These are phyloP conservation scores for Dryobota labecula DNA, from an alignment of 2,888 invertebrate species.

Conservation along the genomic window DNA sequence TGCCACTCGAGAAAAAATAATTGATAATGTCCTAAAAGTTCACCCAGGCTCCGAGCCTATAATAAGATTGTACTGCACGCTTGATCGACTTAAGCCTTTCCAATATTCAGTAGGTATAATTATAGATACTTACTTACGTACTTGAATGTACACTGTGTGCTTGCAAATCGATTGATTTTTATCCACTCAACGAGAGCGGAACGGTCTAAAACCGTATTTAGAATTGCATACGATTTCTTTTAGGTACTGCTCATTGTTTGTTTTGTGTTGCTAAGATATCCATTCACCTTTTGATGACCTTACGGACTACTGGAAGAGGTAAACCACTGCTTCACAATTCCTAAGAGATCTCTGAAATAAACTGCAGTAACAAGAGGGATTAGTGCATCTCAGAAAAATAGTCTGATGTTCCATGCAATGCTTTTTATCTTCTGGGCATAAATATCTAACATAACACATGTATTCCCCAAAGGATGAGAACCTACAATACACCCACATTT, in stretches of 20 bases:
- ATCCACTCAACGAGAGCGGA: conserved; percentile 52
- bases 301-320: not conserved
- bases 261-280: not conserved
- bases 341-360: not conserved
- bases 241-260: not conserved
- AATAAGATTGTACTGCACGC: conserved; percentile 67
- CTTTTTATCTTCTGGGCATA: not conserved
- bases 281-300: not conserved
- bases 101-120: conserved; percentile 66
- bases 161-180: conserved; percentile 55
- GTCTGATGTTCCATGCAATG: not conserved
- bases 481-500: too few relatives aligned
- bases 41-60: conserved; percentile 54
- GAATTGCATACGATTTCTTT: conserved; percentile 32
- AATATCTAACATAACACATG: too few relatives aligned
- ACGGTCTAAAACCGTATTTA: conserved; percentile 44
- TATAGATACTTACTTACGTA: conserved; percentile 64
- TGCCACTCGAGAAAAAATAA: not conserved
- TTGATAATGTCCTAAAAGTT: not conserved
- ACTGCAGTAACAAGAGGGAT: not conserved
- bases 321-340: not conserved
- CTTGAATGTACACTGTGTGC: conserved; percentile 33
- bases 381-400: not conserved
- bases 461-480: too few relatives aligned
- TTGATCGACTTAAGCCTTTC: conserved; percentile 70